A percentile compares a stretch with the other conserved stretches of the same genome.
phyloP scores from a whole-genome alignment of 2,113 vertebrate species.

The Elgaria multicarinata region DNA sequence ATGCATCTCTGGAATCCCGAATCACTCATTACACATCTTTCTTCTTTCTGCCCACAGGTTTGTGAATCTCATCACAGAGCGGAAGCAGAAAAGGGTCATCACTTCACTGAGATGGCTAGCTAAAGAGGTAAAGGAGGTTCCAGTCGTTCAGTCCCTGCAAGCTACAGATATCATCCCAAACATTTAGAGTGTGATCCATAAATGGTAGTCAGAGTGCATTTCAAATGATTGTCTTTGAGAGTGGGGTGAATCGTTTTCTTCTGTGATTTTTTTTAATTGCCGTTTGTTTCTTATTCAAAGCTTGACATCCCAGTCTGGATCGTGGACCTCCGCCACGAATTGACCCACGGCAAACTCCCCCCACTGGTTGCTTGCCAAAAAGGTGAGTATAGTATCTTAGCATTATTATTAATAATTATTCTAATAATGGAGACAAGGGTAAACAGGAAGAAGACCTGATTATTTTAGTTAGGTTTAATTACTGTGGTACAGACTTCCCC shows the following conservation, averaged over 20 bases:
- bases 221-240: background rate
- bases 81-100: slow-evolving; percentile 82
- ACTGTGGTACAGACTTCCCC: background rate
- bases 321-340: slow-evolving; percentile 90
- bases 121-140: slow-evolving; percentile 74
- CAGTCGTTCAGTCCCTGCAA: too few relatives aligned
- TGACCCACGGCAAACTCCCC: slow-evolving; percentile 91
- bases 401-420: too few relatives aligned
- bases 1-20: background rate
- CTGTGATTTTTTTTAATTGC: background rate
- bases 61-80: slow-evolving; percentile 93
- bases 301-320: slow-evolving; percentile 94
- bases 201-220: background rate
- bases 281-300: slow-evolving; percentile 45
- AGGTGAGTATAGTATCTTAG: slow-evolving; percentile 75
- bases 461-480: background rate
- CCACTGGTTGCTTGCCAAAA: slow-evolving; percentile 87
- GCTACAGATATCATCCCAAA: background rate
- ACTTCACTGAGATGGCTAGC: slow-evolving; percentile 87
- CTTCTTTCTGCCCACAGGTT: slow-evolving; percentile 75
- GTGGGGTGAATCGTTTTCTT: background rate
- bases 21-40: background rate
- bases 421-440: too few relatives aligned
- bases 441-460: background rate
- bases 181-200: background rate